A percentile compares a stretch with the other conserved stretches of the same genome.
Conservation (phyloP, 2,113 vertebrate genomes). For the Dicerorhinus sumatrensis region DNA sequence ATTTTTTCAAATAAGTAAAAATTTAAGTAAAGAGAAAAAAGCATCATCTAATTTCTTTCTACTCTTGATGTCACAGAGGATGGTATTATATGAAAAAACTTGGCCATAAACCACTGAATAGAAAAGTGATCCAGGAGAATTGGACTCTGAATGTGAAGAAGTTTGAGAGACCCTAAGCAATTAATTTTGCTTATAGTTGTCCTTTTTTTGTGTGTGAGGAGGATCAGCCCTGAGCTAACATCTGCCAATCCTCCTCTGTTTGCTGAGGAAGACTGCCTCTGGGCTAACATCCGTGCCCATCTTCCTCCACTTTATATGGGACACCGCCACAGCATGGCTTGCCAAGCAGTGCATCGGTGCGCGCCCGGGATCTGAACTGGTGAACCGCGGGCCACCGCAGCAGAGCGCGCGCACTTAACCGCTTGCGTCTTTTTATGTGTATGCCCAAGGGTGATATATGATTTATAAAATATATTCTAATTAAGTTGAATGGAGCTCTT, state of each 20-base stretch:
- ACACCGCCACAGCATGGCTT: no score
- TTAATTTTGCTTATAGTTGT: neutral
- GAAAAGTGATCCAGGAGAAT: neutral
- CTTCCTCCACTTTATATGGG: no score
- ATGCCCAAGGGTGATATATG: neutral
- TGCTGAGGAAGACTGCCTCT: no score
- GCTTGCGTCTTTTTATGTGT: neutral
- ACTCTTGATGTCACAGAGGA: neutral
- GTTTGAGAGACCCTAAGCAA: neutral
- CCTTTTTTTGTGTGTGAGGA: no score
- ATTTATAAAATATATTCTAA: neutral
- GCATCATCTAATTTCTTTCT: neutral
- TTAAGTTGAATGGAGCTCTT: neutral
- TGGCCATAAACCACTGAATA: neutral
- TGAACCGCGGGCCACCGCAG: no score
- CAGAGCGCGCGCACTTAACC: no score
- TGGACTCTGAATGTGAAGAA: neutral
- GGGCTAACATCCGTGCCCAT: no score
- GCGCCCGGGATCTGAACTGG: no score
- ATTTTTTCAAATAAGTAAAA: constrained; percentile 49
- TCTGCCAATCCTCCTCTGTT: no score
- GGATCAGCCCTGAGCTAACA: no score
- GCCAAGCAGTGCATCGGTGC: no score
- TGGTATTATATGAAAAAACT: neutral
- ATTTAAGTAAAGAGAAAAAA: neutral